Evolutionary conservation across 2,113 vertebrate species (phyloP).

Genomic region (Carettochelys insculpta): DNA sequence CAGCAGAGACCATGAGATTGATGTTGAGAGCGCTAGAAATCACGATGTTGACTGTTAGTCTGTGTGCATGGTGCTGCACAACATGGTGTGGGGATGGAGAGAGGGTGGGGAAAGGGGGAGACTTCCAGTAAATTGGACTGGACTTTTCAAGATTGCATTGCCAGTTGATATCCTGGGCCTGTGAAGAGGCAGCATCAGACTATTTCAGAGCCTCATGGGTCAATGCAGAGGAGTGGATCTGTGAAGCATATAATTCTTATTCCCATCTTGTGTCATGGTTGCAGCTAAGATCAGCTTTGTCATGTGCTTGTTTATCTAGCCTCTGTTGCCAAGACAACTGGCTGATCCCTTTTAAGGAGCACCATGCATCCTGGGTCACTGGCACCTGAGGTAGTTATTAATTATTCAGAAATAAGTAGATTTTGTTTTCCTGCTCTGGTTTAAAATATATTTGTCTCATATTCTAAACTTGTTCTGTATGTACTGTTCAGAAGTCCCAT

Average conservation of each 20-base stretch:
- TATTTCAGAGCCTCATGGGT: slow-evolving; percentile 32
- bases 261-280: slow-evolving; percentile 44
- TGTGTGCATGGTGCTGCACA: background rate
- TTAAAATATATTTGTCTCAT: background rate
- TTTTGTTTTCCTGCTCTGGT: background rate
- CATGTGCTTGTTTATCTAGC: slow-evolving; percentile 45
- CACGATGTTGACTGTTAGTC: background rate
- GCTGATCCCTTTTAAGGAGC: slow-evolving; percentile 17
- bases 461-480: background rate
- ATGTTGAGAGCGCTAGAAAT: background rate
- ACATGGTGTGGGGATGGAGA: background rate
- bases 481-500: background rate
- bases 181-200: slow-evolving; percentile 16
- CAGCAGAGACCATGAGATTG: background rate
- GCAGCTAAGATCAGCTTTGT: slow-evolving; percentile 50
- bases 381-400: background rate
- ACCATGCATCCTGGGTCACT: background rate
- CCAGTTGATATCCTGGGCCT: background rate
- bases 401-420: background rate
- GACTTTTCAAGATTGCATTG: slow-evolving; percentile 25
- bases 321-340: slow-evolving; percentile 37
- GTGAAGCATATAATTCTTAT: slow-evolving; percentile 49
- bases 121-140: slow-evolving; percentile 27
- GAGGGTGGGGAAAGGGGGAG: background rate
- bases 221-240: slow-evolving; percentile 51